Percentiles rank a stretch among this genome's conserved stretches.
Evolutionary conservation across 2,797 vertebrate species (phyloP).

Genomic region (Loriculus beryllinus): DNA sequence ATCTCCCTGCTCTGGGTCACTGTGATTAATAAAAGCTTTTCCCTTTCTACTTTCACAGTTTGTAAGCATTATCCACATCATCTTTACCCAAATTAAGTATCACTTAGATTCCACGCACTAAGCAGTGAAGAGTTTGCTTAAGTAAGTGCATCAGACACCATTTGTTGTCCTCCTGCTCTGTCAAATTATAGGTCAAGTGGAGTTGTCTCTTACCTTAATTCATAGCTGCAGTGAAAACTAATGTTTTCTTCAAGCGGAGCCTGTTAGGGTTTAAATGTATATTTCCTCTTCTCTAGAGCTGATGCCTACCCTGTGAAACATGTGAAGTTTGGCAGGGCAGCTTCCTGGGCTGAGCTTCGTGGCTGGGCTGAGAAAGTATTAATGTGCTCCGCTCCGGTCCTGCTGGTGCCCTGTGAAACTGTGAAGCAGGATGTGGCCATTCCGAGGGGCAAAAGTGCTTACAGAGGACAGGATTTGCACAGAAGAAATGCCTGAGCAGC

Average conservation of each 20-base stretch:
- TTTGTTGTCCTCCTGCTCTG: background rate
- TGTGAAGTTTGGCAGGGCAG: background rate
- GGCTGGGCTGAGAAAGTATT: background rate
- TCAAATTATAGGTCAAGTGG: background rate
- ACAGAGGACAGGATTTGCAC: background rate
- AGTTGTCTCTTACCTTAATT: constrained; percentile 52
- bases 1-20: background rate
- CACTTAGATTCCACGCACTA: background rate
- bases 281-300: constrained; percentile 51
- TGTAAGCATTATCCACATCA: background rate
- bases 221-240: background rate
- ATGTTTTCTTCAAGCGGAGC: background rate
- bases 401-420: background rate
- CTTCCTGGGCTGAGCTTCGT: constrained; percentile 41
- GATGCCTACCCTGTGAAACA: background rate
- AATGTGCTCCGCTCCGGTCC: background rate
- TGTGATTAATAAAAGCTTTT: background rate
- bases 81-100: background rate
- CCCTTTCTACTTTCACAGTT: background rate
- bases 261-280: background rate
- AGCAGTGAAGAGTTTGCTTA: background rate
- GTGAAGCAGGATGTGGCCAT: background rate
- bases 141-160: background rate
- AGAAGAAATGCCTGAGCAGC: background rate
- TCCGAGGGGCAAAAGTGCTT: background rate